Conservation (phyloP, 2,888 invertebrate species). For the Esperia sulphurella region DNA sequence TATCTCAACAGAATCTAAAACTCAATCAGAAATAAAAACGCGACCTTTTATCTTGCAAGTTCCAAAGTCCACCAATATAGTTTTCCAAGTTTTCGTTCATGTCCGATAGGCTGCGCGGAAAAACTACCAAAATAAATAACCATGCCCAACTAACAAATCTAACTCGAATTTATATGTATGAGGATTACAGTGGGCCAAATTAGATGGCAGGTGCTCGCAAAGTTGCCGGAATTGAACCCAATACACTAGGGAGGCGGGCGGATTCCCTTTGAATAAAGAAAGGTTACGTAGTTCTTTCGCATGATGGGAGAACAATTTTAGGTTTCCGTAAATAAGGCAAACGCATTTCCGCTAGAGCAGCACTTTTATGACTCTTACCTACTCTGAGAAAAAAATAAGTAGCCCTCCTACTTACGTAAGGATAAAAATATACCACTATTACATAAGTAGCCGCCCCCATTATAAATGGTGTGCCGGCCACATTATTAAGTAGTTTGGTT, state of each 20-base stretch:
- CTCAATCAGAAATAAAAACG: no score
- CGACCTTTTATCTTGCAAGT: no score
- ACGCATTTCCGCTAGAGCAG: not conserved
- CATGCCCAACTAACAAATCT: slow-evolving; percentile 29
- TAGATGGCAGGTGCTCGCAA: slow-evolving; percentile 52
- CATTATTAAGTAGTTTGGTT: no score
- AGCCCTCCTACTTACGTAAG: no score
- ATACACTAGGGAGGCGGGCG: slow-evolving; percentile 31
- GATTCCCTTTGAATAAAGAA: slow-evolving; percentile 31
- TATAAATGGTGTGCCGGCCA: no score
- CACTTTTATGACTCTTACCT: no score
- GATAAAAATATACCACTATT: no score
- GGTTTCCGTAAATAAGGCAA: not conserved
- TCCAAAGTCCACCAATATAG: no score
- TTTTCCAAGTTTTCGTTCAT: not conserved
- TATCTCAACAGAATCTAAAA: no score
- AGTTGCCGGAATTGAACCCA: slow-evolving; percentile 31
- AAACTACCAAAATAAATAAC: slow-evolving; percentile 17
- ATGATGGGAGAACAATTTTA: not conserved
- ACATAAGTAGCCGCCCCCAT: no score
- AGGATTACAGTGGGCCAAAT: slow-evolving; percentile 45
- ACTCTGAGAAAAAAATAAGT: no score
- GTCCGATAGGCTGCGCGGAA: not conserved
- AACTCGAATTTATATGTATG: slow-evolving; percentile 54
- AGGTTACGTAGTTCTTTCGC: not conserved